A percentile compares a stretch with the other conserved stretches of the same genome.
Conservation (phyloP, 2,113 vertebrate species). For the Chrysemys picta region DNA sequence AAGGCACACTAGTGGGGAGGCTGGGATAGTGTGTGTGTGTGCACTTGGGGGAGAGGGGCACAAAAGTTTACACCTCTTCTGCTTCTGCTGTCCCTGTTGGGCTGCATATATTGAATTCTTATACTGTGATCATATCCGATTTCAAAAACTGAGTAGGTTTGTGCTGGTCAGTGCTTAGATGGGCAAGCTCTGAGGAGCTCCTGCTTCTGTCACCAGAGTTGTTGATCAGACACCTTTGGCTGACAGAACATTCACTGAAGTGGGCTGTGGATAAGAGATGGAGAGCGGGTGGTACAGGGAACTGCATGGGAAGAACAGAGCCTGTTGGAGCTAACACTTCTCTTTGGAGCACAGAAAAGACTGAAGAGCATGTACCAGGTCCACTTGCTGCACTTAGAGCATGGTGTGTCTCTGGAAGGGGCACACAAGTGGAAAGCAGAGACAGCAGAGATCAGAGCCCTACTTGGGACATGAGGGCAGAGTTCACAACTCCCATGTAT, state of each 20-base stretch:
- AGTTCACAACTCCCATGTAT: accelerated
- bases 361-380: background rate
- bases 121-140: background rate
- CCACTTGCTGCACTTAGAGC: background rate
- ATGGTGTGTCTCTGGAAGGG: accelerated
- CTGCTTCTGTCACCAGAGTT: background rate
- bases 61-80: background rate
- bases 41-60: background rate
- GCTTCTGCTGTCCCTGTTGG: background rate
- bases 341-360: background rate
- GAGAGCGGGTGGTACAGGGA: background rate
- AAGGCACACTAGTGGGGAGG: background rate
- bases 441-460: background rate
- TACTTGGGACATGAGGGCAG: accelerated
- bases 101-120: background rate
- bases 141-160: background rate
- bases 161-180: background rate
- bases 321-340: background rate
- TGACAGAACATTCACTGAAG: background rate
- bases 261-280: background rate
- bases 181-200: background rate
- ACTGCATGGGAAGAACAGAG: background rate
- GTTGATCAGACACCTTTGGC: background rate
- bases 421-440: background rate
- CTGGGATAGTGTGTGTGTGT: background rate